These are phyloP conservation scores for Poeciliopsis turrubarensis DNA, from an alignment of 2,113 vertebrate species.

Conservation along the genomic window DNA sequence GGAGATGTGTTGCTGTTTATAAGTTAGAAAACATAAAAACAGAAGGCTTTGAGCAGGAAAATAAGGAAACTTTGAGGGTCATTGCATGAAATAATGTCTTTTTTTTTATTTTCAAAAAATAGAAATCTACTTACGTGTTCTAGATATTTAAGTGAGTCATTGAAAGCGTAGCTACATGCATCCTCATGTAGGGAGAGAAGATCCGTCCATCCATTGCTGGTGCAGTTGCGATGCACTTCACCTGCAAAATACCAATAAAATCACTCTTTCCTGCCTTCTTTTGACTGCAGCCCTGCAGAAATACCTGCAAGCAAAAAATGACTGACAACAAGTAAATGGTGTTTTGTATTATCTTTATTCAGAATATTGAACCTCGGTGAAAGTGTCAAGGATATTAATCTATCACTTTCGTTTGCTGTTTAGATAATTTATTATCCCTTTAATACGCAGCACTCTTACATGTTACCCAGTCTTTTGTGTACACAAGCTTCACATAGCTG, in stretches of 20 bases:
- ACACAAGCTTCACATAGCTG: not conserved
- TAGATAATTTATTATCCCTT: constrained; percentile 6
- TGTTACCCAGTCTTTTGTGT: not conserved
- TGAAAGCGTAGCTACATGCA: constrained; percentile 85
- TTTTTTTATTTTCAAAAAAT: too few relatives aligned
- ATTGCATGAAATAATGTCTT: too few relatives aligned
- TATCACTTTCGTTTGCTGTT: not conserved
- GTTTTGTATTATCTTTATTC: not conserved
- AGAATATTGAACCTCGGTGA: not conserved
- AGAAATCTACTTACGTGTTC: constrained; percentile 43
- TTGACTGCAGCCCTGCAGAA: not conserved
- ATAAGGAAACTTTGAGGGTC: too few relatives aligned
- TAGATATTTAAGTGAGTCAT: constrained; percentile 69
- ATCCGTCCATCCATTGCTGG: constrained; percentile 85
- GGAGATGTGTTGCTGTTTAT: too few relatives aligned
- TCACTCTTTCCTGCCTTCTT: not conserved
- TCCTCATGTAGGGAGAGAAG: constrained; percentile 82
- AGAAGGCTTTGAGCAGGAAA: too few relatives aligned
- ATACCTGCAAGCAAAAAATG: not conserved
- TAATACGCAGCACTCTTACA: not conserved
- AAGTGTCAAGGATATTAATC: not conserved
- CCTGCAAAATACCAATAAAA: constrained; percentile 69
- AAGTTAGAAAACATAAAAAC: too few relatives aligned
- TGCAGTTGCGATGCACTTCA: constrained; percentile 88
- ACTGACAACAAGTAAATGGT: not conserved